Conservation (phyloP, 2,113 vertebrate genomes). For the Etheostoma spectabile region DNA sequence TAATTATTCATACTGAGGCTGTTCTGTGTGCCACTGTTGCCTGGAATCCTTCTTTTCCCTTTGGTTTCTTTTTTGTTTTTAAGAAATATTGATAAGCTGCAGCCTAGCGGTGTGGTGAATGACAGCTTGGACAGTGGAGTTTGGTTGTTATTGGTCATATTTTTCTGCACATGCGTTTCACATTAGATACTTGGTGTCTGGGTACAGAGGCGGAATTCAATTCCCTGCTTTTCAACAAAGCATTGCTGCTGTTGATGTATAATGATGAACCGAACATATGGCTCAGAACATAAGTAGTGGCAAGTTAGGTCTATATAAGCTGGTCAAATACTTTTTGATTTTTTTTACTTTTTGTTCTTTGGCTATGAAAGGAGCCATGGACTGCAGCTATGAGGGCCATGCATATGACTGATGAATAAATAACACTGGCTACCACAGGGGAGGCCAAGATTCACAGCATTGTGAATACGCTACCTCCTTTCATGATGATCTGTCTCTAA, state of each 20-base stretch:
- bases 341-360: slow-evolving; percentile 18
- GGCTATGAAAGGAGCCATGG: slow-evolving; percentile 6
- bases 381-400: slow-evolving; percentile 17
- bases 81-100: slow-evolving; percentile 34
- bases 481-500: slow-evolving; percentile 48
- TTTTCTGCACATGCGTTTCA: neutral
- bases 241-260: neutral
- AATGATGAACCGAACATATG: slow-evolving; percentile 1
- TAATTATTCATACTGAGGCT: slow-evolving; percentile 72
- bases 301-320: slow-evolving; percentile 6
- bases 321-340: slow-evolving; percentile 31
- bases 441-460: slow-evolving; percentile 32
- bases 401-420: slow-evolving; percentile 56
- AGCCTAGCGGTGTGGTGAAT: slow-evolving; percentile 40
- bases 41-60: slow-evolving; percentile 31
- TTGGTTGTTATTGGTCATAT: slow-evolving; percentile 2
- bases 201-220: slow-evolving; percentile 8
- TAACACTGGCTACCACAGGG: slow-evolving; percentile 40
- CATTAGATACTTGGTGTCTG: slow-evolving; percentile 17
- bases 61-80: neutral
- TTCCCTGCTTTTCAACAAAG: neutral
- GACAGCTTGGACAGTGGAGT: slow-evolving; percentile 16
- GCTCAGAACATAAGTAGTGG: slow-evolving; percentile 1
- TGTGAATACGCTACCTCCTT: slow-evolving; percentile 30
- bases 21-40: slow-evolving; percentile 48